Percentiles rank a stretch among this genome's conserved stretches.
These are phyloP conservation scores for Microctenopoma lineatum DNA, from an alignment of 2,797 vertebrate genomes.

Conservation along the genomic window DNA sequence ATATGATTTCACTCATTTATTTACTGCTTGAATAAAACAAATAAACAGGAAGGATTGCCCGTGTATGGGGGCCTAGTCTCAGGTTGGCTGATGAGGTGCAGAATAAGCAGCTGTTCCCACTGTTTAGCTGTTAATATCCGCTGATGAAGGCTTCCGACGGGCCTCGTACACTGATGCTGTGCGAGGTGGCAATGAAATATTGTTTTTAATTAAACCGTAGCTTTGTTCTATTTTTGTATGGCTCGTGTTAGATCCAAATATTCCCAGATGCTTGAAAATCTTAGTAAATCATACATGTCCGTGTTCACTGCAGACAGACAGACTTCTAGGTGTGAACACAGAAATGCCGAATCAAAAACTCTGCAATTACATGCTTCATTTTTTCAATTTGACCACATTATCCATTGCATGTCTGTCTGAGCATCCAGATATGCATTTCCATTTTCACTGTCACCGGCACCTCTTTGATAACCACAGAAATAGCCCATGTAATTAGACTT, in stretches of 20 bases:
- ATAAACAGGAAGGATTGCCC: slow-evolving; percentile 11
- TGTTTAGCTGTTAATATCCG: slow-evolving; percentile 5
- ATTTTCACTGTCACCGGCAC: slow-evolving; percentile 1
- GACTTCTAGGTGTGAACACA: not conserved
- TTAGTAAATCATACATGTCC: slow-evolving; percentile 1
- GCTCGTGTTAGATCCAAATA: not conserved
- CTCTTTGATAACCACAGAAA: not conserved
- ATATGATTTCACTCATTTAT: slow-evolving; percentile 33
- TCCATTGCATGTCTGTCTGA: not conserved
- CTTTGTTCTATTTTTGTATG: not conserved
- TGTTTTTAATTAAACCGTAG: slow-evolving; percentile 57
- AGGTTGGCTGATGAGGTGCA: slow-evolving; percentile 25
- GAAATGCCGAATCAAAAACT: not conserved
- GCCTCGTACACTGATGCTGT: slow-evolving; percentile 17
- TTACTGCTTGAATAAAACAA: slow-evolving; percentile 35
- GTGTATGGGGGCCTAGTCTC: slow-evolving; percentile 25
- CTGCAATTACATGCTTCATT: not conserved
- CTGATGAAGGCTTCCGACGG: slow-evolving; percentile 34
- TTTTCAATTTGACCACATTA: not conserved
- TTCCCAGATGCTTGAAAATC: not conserved
- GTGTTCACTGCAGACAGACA: not conserved
- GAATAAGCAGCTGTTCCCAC: slow-evolving; percentile 25
- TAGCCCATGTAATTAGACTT: not conserved
- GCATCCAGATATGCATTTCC: not conserved
- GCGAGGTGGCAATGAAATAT: slow-evolving; percentile 42